Evolutionary conservation across 2,113 vertebrate species (phyloP).

Genomic region (Ranitomeya variabilis): DNA sequence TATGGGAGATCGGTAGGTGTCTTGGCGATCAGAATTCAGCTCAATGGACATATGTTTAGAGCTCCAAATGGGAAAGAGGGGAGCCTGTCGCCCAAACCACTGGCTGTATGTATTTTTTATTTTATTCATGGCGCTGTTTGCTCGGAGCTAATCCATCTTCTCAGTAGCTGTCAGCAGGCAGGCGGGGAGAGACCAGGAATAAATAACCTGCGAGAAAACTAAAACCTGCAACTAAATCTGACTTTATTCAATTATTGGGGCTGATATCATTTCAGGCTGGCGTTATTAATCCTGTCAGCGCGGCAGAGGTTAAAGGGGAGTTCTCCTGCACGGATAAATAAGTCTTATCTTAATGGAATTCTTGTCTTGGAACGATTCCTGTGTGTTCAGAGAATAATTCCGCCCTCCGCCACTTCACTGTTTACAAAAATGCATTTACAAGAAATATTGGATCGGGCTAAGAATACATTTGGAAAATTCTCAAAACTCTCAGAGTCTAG

Average conservation of each 20-base stretch:
- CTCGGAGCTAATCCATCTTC: slow-evolving; percentile 56
- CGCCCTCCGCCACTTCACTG: slow-evolving; percentile 56
- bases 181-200: slow-evolving; percentile 52
- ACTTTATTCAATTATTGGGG: slow-evolving; percentile 58
- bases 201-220: slow-evolving; percentile 57
- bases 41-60: slow-evolving; percentile 28
- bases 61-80: slow-evolving; percentile 6
- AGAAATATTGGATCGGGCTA: slow-evolving; percentile 46
- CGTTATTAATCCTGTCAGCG: slow-evolving; percentile 57
- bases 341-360: slow-evolving; percentile 59
- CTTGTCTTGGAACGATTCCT: slow-evolving; percentile 57
- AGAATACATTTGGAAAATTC: slow-evolving; percentile 29
- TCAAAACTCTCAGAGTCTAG: not conserved
- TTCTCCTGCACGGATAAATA: slow-evolving; percentile 56
- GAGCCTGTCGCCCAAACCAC: not conserved
- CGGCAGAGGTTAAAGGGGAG: slow-evolving; percentile 56
- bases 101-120: slow-evolving; percentile 56
- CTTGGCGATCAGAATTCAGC: not conserved
- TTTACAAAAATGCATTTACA: slow-evolving; percentile 56
- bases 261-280: slow-evolving; percentile 56
- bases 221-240: slow-evolving; percentile 54
- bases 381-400: slow-evolving; percentile 57
- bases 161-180: slow-evolving; percentile 53
- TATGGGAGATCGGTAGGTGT: not conserved
- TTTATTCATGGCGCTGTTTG: slow-evolving; percentile 56